Evolutionary conservation across 2,888 invertebrate genomes (phyloP).

Genomic region (Itoplectis maculator): DNA sequence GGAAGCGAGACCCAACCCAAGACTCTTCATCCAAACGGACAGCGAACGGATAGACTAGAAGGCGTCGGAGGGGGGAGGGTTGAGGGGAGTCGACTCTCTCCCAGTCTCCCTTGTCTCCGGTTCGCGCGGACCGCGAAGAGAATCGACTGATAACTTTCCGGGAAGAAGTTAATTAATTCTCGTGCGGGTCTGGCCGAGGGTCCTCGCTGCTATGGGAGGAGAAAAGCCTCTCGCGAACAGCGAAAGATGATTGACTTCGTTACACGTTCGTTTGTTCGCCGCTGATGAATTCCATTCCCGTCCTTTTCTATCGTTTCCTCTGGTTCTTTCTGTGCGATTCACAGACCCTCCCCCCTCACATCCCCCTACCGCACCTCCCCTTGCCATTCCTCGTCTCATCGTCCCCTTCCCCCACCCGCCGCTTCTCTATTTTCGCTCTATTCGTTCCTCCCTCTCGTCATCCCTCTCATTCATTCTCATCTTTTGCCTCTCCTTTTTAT

Average conservation of each 20-base stretch:
- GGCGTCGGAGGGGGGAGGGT: neutral
- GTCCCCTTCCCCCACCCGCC: no score
- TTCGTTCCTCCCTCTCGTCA: neutral
- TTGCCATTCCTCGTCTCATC: neutral
- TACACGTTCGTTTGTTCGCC: conserved; percentile 68
- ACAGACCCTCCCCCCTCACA: neutral
- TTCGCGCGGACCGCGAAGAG: conserved; percentile 22
- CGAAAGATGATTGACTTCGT: conserved; percentile 70
- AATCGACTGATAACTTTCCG: conserved; percentile 55
- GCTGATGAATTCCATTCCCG: conserved; percentile 67
- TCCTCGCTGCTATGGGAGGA: conserved; percentile 14
- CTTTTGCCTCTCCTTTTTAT: conserved; percentile 10
- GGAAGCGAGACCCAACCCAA: neutral
- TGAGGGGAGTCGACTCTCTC: neutral
- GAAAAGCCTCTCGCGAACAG: conserved; percentile 62
- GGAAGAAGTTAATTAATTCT: conserved; percentile 66
- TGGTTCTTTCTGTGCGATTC: neutral
- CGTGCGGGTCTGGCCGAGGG: conserved; percentile 38
- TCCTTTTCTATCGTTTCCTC: conserved; percentile 34
- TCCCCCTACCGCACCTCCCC: neutral
- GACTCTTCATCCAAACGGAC: conserved; percentile 13
- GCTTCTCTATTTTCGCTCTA: no score
- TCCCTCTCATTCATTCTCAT: conserved; percentile 7
- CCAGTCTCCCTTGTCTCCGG: no score
- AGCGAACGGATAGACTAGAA: neutral